phyloP scores from a whole-genome alignment of 1,140 invertebrate species.

The Dinoponera quadriceps region DNA sequence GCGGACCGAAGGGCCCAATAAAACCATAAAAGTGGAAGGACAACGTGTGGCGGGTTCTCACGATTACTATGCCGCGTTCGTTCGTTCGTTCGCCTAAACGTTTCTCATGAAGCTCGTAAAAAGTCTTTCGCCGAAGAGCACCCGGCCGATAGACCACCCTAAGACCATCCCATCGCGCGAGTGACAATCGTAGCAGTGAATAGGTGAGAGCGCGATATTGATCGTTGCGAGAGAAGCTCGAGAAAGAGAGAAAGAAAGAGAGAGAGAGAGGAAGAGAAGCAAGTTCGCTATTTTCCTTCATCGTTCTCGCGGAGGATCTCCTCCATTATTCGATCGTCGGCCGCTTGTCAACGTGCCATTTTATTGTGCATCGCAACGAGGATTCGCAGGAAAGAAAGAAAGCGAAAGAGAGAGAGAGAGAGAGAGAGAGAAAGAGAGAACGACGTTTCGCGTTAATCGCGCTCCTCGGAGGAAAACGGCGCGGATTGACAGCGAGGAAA shows the following conservation, averaged over 20 bases:
- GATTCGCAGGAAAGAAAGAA: no score
- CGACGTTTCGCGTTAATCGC: neutral
- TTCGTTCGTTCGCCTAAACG: slow-evolving; percentile 26
- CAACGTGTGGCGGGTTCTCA: slow-evolving; percentile 27
- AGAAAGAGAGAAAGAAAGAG: no score
- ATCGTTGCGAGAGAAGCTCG: neutral
- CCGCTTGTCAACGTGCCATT: no score
- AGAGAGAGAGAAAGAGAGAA: neutral
- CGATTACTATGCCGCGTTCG: neutral
- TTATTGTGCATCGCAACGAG: no score
- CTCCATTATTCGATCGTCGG: no score
- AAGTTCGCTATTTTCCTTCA: no score
- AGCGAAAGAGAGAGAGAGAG: no score
- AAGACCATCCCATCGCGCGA: neutral
- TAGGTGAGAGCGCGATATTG: neutral
- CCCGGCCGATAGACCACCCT: neutral
- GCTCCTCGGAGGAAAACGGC: neutral
- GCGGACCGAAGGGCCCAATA: slow-evolving; percentile 60
- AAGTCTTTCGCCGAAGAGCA: slow-evolving; percentile 8
- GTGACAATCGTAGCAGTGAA: neutral
- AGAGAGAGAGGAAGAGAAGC: no score
- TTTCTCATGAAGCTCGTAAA: slow-evolving; percentile 58
- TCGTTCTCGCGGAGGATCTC: no score
- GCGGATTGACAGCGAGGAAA: slow-evolving; percentile 45
- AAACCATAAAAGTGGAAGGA: slow-evolving; percentile 70